A percentile compares a stretch with the other conserved stretches of the same genome.
Conservation (phyloP, 2,797 vertebrate genomes). For the Enteromius mattozi region DNA sequence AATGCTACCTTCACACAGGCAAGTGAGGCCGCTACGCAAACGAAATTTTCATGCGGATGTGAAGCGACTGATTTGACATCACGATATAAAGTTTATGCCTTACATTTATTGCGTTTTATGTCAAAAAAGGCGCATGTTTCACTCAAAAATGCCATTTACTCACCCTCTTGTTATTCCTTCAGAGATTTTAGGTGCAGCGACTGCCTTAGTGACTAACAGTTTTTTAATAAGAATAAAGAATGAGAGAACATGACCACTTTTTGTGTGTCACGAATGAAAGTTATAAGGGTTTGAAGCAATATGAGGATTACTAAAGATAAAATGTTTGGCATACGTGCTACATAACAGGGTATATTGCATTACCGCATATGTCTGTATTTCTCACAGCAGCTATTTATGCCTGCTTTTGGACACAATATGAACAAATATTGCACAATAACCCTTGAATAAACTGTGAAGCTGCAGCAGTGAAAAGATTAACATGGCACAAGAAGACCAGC, state of each 20-base stretch:
- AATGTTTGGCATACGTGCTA: background rate
- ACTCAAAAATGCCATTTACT: background rate
- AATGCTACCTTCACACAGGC: background rate
- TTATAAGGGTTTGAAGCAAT: background rate
- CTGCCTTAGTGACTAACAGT: background rate
- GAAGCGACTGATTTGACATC: background rate
- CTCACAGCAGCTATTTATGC: background rate
- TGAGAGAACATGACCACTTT: background rate
- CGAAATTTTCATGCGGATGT: conserved; percentile 16
- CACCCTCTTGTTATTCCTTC: too few species aligned
- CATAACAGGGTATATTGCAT: background rate
- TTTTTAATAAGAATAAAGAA: too few species aligned
- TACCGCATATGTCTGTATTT: background rate
- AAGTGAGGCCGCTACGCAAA: background rate
- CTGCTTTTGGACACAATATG: background rate
- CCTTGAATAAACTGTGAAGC: background rate
- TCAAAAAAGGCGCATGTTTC: background rate
- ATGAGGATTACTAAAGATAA: background rate
- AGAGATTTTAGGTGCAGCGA: background rate
- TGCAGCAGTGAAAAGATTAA: background rate
- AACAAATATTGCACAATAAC: conserved; percentile 7
- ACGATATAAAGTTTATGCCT: background rate
- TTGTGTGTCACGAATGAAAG: background rate
- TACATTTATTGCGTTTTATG: background rate
- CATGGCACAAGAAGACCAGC: background rate